Conservation (phyloP, 2,797 vertebrate genomes). For the Poeciliopsis turneri region DNA sequence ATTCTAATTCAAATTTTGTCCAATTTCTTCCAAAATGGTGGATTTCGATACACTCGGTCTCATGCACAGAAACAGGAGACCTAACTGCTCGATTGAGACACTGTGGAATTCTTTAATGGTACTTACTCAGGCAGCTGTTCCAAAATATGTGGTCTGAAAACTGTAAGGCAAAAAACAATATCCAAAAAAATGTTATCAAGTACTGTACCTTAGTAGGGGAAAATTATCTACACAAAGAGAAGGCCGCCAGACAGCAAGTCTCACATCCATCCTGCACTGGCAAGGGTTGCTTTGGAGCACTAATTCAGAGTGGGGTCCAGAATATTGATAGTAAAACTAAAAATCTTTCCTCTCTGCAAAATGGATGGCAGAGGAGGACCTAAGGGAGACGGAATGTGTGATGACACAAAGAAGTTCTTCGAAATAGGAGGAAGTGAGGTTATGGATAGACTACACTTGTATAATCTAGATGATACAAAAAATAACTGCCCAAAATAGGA, state of each 20-base stretch:
- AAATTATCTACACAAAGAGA: neutral
- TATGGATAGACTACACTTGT: too few species aligned
- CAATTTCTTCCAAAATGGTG: neutral
- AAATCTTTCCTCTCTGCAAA: neutral
- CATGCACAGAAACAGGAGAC: neutral
- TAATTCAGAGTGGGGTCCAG: neutral
- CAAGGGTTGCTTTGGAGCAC: neutral
- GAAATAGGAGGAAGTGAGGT: too few species aligned
- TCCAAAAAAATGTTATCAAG: neutral
- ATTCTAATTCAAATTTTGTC: neutral
- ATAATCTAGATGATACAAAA: too few species aligned
- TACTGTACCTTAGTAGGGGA: neutral
- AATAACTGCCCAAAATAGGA: too few species aligned
- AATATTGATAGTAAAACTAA: neutral
- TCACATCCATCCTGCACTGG: neutral
- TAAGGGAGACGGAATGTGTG: too few species aligned
- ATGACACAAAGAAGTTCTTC: too few species aligned
- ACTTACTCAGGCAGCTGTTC: neutral
- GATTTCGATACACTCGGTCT: neutral
- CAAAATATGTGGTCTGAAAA: neutral
- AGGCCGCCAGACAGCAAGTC: neutral
- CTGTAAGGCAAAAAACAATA: neutral
- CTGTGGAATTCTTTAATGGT: neutral
- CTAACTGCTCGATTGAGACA: neutral
- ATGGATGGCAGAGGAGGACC: too few species aligned